Percentiles rank a stretch among this genome's conserved stretches.
Conservation (phyloP, 1,140 invertebrate genomes). For the Trichonephila clavata region DNA sequence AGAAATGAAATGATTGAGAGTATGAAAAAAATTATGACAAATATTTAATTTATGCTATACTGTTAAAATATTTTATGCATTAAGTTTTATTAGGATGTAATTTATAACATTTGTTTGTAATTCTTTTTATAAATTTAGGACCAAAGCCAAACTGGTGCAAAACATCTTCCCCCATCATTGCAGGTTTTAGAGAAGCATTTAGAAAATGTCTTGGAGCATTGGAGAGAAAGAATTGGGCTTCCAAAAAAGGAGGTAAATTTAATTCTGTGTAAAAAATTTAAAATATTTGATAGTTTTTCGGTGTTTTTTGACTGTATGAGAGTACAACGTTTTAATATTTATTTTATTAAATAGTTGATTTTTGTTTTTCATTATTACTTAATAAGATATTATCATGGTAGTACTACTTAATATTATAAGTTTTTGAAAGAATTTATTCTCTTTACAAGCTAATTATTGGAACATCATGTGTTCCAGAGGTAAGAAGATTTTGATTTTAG, state of each 20-base stretch:
- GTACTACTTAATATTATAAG: neutral
- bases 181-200: conserved; percentile 84
- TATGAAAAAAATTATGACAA: too few relatives aligned
- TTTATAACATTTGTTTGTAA: neutral
- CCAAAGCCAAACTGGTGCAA: conserved; percentile 79
- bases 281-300: too few relatives aligned
- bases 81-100: neutral
- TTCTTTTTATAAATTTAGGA: conserved; percentile 69
- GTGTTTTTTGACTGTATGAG: too few relatives aligned
- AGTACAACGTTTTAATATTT: neutral
- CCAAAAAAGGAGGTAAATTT: conserved; percentile 84
- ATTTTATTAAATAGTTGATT: neutral
- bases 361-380: neutral
- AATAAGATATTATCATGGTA: neutral
- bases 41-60: too few relatives aligned
- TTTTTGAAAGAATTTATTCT: neutral
- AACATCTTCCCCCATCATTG: conserved; percentile 78
- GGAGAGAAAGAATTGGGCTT: conserved; percentile 89
- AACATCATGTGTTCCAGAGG: conserved; percentile 63
- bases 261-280: neutral
- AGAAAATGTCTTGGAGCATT: conserved; percentile 92
- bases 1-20: too few relatives aligned
- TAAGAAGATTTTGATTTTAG: conserved; percentile 24
- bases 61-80: too few relatives aligned
- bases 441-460: conserved; percentile 68